Base-by-base conservation (phyloP, 1,140 invertebrate genomes). In the Papilio polyxenes region DNA sequence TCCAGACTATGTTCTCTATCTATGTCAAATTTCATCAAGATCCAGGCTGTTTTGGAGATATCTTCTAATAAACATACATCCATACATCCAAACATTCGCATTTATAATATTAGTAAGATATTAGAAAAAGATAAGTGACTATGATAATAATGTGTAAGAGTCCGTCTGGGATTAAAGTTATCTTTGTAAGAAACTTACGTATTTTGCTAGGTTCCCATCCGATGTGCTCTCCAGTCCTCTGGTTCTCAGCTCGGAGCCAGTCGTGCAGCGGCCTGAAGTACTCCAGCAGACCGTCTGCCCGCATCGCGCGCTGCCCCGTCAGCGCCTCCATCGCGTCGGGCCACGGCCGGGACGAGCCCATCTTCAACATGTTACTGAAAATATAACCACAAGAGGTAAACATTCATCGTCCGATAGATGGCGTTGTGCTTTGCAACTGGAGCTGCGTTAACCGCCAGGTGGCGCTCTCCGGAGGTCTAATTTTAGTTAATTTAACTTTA, bases 311-410 rank as follows among this genome's bases (percentile, higher is more conserved):
- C 88, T 97, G 96, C 0, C 97, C 97, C 48, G 98, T 98, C 31
- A 99, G 92, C 23, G 95, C 95, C 91, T 98, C 96, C 96, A 99
- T 96, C 75, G 97, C 97, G 84, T 97, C 97, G 65, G 96, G 96
- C 98, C 98, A 98, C 15, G 97, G 97, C 85, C 95, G 95, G 0
- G 97, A 98, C 0, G 96, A 96, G 53, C 98, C 98, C 94, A 98
- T 91, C 83, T 96, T 95, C 53, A 98, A 91, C 97, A 98, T 98
- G 69, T 92, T 92, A 0, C 92, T 94, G 83, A 15, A 84, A 83
- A 75, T 48, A 82, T 56, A 17, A 56, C 17, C 15, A 17, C 3
- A 59, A 59, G 13, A 53, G 13, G 5, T 15, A 53, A 53, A 53
- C 51, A 53, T 15, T 13, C 13, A 3, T 15, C 3, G 51, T 15